Base-by-base conservation (phyloP, 2,888 invertebrate species). In the Coremacera marginata region DNA sequence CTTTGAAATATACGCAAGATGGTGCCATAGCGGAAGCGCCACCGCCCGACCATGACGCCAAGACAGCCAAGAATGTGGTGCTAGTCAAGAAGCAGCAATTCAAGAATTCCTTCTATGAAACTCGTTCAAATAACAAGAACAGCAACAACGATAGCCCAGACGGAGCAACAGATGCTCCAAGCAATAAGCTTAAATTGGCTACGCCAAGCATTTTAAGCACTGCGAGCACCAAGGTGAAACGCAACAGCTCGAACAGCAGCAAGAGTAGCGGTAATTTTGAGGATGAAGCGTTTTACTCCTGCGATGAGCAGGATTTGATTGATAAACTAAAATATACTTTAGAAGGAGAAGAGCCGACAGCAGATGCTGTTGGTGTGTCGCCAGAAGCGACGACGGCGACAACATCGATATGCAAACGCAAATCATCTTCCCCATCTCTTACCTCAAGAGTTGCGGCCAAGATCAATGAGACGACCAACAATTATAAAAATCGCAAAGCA, bases 391-490 rank as follows among this genome's bases (percentile, higher is more conserved):
- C 60, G 11, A 51, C 72, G 52, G 71, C 73, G 55, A 3, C 75
- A 49, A 14, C 57, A 37, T 31, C 68, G 16, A 49, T 51, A 68
- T 7, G 76, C 9, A 82, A 83, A 37, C 82, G 79, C 37, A 85
- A 84, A 81, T 71, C 84, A 82, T 83, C 84, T 82, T 86, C 87
- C 79, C 86, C 87, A 82, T 87, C 87, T 82, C 84, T 88, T 76
- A 87, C 87, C n/a, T 88, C 88, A 77, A 84, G 88, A 84, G 86
- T 88, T 77, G 88, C 88, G 70, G 88, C 88, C 52, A 88, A 88
- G 83, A 86, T 88, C 70, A 86, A 85, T 73, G 87, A 87, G 78
- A 86, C 86, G 19, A 87, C 86, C 60, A 86, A 85, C 77, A 86
- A 85, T 75, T 87, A 86, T 79, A 85, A 85, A 75, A 86, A 86